Evolutionary conservation across 2,888 invertebrate genomes (phyloP).

Genomic region (Oasisia sp.): DNA sequence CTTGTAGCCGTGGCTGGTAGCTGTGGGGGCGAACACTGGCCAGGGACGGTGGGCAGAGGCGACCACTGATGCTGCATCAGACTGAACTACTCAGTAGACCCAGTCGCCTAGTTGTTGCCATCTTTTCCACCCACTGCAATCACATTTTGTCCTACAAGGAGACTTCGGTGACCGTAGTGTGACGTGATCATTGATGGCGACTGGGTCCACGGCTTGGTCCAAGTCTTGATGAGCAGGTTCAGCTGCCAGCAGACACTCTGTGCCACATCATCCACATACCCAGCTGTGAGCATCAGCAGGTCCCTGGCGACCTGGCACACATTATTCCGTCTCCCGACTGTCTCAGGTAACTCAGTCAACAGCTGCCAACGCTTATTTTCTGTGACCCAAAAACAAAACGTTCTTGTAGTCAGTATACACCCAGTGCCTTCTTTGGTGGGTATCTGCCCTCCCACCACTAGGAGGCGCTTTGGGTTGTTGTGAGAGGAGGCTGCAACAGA

Average conservation of each 20-base stretch:
- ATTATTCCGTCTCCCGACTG: not conserved
- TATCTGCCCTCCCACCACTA: not conserved
- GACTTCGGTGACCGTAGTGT: conserved; percentile 32
- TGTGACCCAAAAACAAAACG: not conserved
- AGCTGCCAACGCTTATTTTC: not conserved
- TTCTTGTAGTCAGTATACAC: not conserved
- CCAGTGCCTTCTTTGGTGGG: not conserved
- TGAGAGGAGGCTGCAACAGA: not conserved
- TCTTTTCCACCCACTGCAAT: conserved; percentile 37
- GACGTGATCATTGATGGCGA: conserved; percentile 28
- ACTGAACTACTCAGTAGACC: conserved; percentile 29
- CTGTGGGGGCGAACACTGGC: conserved; percentile 32
- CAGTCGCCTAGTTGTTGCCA: conserved; percentile 26
- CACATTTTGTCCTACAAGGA: conserved; percentile 31
- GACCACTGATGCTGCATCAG: not conserved
- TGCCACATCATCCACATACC: not conserved
- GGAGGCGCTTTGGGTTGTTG: not conserved
- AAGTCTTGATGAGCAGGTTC: conserved; percentile 34
- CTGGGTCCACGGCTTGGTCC: conserved; percentile 37
- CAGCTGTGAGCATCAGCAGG: not conserved
- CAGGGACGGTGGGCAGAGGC: conserved; percentile 23
- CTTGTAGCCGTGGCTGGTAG: conserved; percentile 28
- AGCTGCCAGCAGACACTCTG: conserved; percentile 39
- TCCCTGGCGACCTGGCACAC: not conserved
- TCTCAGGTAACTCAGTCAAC: not conserved